Evolutionary conservation across 2,888 invertebrate species (phyloP).

Genomic region (Elmis aenea): DNA sequence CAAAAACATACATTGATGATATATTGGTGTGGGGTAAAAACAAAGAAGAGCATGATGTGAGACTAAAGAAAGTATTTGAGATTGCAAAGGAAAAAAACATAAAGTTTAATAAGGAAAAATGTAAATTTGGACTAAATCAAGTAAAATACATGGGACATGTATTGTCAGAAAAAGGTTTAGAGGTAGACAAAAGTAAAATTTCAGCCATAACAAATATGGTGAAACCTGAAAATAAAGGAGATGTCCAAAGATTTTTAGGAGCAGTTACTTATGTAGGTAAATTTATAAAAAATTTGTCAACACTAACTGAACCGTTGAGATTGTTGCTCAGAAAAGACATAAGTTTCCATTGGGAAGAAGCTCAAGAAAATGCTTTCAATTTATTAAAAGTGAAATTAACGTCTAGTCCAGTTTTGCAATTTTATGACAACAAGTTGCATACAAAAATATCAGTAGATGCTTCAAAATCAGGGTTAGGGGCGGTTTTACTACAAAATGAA

Average conservation of each 20-base stretch:
- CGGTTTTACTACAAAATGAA: conserved; percentile 17
- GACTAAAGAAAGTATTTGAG: conserved; percentile 20
- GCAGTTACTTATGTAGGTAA: conserved; percentile 27
- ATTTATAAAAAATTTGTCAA: conserved; percentile 23
- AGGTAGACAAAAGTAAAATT: conserved; percentile 22
- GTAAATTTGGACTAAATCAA: conserved; percentile 20
- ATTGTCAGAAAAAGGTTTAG: conserved; percentile 20
- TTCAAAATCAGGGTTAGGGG: conserved; percentile 4
- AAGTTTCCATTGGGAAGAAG: conserved; percentile 16
- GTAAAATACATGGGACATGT: conserved; percentile 25
- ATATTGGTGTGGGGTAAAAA: conserved; percentile 25
- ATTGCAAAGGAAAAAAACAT: conserved; percentile 11
- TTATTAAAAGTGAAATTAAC: conserved; percentile 15
- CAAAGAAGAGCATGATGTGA: conserved; percentile 25
- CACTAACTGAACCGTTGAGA: too few species aligned
- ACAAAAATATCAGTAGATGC: conserved; percentile 10
- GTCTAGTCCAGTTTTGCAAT: conserved; percentile 9
- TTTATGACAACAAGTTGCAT: conserved; percentile 8
- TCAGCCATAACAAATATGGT: conserved; percentile 24
- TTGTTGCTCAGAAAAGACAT: too few species aligned
- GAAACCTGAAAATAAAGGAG: conserved; percentile 24
- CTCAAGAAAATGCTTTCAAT: conserved; percentile 18
- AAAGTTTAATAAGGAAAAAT: too few species aligned
- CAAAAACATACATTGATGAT: too few species aligned
- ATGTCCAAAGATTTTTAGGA: conserved; percentile 30